Conservation (phyloP, 2,888 invertebrate genomes). For the Torymus auratus region DNA sequence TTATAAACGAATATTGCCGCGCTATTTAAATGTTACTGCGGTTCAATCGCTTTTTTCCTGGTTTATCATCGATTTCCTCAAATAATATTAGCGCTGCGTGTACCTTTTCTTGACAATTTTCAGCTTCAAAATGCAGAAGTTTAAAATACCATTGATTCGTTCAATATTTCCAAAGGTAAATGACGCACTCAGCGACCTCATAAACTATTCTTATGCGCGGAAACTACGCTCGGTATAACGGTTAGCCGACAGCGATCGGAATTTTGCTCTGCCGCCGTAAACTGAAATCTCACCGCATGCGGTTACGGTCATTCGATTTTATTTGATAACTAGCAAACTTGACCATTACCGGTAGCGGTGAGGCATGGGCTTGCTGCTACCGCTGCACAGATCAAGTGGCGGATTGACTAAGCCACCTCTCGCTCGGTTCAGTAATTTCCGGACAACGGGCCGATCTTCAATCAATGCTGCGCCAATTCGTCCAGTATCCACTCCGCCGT, state of each 20-base stretch:
- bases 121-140: too few relatives aligned
- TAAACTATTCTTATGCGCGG: too few relatives aligned
- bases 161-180: too few relatives aligned
- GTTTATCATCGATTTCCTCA: not conserved
- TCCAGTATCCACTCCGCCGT: too few relatives aligned
- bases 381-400: not conserved
- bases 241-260: not conserved
- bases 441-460: too few relatives aligned
- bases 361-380: not conserved
- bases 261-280: not conserved
- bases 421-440: too few relatives aligned
- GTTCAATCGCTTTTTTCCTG: not conserved
- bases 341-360: not conserved
- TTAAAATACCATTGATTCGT: too few relatives aligned
- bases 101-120: too few relatives aligned
- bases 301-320: not conserved
- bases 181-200: too few relatives aligned
- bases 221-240: not conserved
- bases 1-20: not conserved
- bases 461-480: too few relatives aligned
- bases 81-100: too few relatives aligned
- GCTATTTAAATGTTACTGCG: not conserved
- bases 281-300: not conserved
- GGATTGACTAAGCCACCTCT: too few relatives aligned
- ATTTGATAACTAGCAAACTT: constrained; percentile 1